phyloP scores from a whole-genome alignment of 1,140 invertebrate species.

The Drosophila nigromelanica region DNA sequence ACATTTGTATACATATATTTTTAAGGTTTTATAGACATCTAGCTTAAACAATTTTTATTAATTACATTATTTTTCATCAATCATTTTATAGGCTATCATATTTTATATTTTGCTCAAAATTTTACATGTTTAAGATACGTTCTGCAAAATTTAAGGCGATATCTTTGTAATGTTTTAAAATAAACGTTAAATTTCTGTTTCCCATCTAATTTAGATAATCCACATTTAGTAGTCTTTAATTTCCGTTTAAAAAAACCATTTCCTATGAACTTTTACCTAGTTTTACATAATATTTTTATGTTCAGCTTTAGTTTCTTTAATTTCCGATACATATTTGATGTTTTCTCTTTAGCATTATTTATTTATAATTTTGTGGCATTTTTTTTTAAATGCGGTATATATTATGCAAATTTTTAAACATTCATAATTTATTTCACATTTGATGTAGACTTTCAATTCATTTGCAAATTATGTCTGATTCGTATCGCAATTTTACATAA shows the following conservation, averaged over 20 bases:
- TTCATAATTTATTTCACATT: slow-evolving; percentile 4
- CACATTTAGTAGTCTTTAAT: neutral
- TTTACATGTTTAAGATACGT: too few species aligned
- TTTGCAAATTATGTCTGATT: slow-evolving; percentile 15
- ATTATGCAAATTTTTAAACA: slow-evolving; percentile 18
- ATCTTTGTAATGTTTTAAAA: too few species aligned
- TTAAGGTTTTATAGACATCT: too few species aligned
- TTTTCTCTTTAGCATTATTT: slow-evolving; percentile 20
- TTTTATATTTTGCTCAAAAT: too few species aligned
- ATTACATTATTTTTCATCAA: too few species aligned
- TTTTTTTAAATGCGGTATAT: slow-evolving; percentile 7
- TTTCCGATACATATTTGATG: slow-evolving; percentile 8
- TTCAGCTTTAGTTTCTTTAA: neutral
- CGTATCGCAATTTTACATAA: neutral
- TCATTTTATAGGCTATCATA: too few species aligned
- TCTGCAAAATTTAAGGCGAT: too few species aligned
- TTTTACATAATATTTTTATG: neutral
- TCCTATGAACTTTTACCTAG: slow-evolving; percentile 9
- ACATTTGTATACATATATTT: too few species aligned
- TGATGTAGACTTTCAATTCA: slow-evolving; percentile 13
- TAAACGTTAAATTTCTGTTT: too few species aligned
- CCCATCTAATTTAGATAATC: too few species aligned
- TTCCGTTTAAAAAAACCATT: slow-evolving; percentile 1
- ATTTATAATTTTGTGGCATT: slow-evolving; percentile 2
- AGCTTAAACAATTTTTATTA: too few species aligned